Evolutionary conservation across 2,888 invertebrate genomes (phyloP).

Genomic region (Hyles lineata): DNA sequence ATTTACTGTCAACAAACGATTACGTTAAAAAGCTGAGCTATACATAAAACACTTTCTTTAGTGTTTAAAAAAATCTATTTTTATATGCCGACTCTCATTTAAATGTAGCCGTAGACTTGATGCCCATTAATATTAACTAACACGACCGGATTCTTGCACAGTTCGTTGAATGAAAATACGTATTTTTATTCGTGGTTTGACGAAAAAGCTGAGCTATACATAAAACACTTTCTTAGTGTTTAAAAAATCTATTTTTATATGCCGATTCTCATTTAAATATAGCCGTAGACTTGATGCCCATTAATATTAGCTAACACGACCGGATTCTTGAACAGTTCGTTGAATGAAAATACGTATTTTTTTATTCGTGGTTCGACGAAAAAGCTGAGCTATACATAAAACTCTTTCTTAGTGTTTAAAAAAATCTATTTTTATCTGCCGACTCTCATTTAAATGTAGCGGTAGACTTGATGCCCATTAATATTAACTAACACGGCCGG

Average conservation of each 20-base stretch:
- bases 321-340: not conserved
- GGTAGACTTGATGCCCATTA: not conserved
- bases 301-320: not conserved
- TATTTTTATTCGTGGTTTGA: not conserved
- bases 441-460: constrained; percentile 5
- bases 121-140: not conserved
- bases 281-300: not conserved
- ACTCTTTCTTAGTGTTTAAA: not conserved
- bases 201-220: no score
- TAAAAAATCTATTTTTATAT: not conserved
- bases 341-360: not conserved
- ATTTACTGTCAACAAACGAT: not conserved
- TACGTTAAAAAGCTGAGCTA: no score
- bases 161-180: not conserved
- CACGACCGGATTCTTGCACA: not conserved
- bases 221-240: not conserved
- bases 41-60: not conserved
- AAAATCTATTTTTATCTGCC: not conserved
- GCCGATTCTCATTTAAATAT: not conserved
- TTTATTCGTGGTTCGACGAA: no score
- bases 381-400: not conserved
- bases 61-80: not conserved
- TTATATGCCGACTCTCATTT: constrained; percentile 4
- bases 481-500: not conserved
- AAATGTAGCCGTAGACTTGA: not conserved